A percentile compares a stretch with the other conserved stretches of the same genome.
These are phyloP conservation scores for Physocephala rufipes DNA, from an alignment of 2,888 invertebrate species.

Conservation along the genomic window DNA sequence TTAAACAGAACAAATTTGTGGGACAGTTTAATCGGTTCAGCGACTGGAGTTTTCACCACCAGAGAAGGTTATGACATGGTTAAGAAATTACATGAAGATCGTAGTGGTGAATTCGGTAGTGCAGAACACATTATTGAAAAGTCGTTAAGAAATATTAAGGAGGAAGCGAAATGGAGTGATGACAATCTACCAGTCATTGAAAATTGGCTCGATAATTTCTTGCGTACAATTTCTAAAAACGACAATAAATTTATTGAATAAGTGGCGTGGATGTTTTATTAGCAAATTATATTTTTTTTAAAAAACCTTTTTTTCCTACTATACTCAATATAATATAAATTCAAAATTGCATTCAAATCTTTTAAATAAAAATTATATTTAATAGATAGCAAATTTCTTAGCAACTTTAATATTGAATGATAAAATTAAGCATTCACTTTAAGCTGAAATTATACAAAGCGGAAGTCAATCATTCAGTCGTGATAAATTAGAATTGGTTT, in stretches of 20 bases:
- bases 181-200: slow-evolving; percentile 80
- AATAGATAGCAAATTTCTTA: neutral
- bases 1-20: slow-evolving; percentile 77
- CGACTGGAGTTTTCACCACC: slow-evolving; percentile 80
- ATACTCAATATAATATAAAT: neutral
- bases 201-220: slow-evolving; percentile 74
- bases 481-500: neutral
- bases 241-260: slow-evolving; percentile 58
- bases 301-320: neutral
- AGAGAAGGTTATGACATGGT: slow-evolving; percentile 78
- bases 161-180: slow-evolving; percentile 80
- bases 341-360: neutral
- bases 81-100: slow-evolving; percentile 71
- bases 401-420: neutral
- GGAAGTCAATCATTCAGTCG: neutral
- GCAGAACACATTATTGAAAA: slow-evolving; percentile 79
- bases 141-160: slow-evolving; percentile 76
- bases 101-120: slow-evolving; percentile 75
- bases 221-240: slow-evolving; percentile 56
- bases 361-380: neutral
- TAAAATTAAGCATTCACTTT: neutral
- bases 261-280: slow-evolving; percentile 1
- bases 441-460: neutral
- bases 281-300: slow-evolving; percentile 2
- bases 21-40: slow-evolving; percentile 79